Percentiles rank a stretch among this genome's conserved stretches.
phyloP scores from a whole-genome alignment of 2,888 invertebrate species.

The Luperina testacea region DNA sequence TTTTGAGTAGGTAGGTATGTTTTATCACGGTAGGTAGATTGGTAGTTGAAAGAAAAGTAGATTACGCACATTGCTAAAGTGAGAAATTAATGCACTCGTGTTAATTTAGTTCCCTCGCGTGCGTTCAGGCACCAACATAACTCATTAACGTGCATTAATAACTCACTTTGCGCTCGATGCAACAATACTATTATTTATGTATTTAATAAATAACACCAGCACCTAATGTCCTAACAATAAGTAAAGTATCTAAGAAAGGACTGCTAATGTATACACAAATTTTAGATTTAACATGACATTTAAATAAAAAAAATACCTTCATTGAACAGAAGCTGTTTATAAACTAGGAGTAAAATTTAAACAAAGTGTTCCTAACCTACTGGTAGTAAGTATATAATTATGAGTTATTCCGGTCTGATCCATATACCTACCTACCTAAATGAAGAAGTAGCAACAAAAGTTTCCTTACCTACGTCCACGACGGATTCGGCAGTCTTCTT shows the following conservation, averaged over 20 bases:
- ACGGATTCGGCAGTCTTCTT: constrained; percentile 48
- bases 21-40: no score
- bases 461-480: constrained; percentile 67
- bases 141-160: no score
- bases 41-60: no score
- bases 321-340: not conserved
- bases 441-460: not conserved
- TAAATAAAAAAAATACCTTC: not conserved
- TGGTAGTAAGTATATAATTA: not conserved
- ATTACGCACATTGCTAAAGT: no score
- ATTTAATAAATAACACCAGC: not conserved
- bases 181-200: no score
- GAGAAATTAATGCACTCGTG: no score
- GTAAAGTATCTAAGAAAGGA: not conserved
- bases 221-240: not conserved
- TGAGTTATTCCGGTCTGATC: no score
- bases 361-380: not conserved
- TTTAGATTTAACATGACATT: not conserved
- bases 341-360: not conserved
- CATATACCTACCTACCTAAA: not conserved
- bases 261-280: not conserved
- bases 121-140: no score
- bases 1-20: no score
- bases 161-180: no score
- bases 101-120: no score